A percentile compares a stretch with the other conserved stretches of the same genome.
Evolutionary conservation across 37 sponge, comb jelly and placozoan genomes (phyloP).

Genomic region (Chondrosia reniformis): DNA sequence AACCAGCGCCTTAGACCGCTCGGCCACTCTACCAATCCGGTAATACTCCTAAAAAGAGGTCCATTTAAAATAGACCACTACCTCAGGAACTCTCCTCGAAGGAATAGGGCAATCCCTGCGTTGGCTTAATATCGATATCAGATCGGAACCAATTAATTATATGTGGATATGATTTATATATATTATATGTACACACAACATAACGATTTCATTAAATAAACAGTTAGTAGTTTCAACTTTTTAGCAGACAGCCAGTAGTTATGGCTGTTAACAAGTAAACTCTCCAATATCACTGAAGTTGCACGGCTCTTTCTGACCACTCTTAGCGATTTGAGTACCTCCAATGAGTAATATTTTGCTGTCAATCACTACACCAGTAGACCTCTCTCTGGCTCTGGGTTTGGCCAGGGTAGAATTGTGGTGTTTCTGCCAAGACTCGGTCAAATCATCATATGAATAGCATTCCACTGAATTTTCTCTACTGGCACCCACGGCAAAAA

Average conservation of each 20-base stretch:
- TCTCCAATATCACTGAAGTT: neutral
- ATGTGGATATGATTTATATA: no score
- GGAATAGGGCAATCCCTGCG: conserved; percentile 59
- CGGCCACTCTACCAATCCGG: conserved; percentile 41
- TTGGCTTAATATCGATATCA: no score
- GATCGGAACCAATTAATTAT: no score
- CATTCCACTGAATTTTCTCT: neutral
- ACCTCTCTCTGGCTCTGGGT: neutral
- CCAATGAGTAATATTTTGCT: neutral
- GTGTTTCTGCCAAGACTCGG: neutral
- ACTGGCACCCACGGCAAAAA: neutral
- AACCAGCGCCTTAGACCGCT: conserved; percentile 66
- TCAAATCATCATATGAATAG: neutral
- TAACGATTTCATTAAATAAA: no score
- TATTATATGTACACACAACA: no score
- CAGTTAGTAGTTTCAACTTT: no score
- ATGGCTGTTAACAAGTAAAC: no score
- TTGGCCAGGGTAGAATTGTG: neutral
- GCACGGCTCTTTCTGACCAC: neutral
- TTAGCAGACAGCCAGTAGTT: no score
- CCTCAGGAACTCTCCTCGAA: conserved; percentile 61
- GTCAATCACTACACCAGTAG: neutral
- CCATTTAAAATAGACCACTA: conserved; percentile 2
- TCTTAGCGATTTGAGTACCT: neutral
- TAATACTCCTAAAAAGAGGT: no score